Conservation (phyloP, 2,113 vertebrate species). For the Egretta garzetta region DNA sequence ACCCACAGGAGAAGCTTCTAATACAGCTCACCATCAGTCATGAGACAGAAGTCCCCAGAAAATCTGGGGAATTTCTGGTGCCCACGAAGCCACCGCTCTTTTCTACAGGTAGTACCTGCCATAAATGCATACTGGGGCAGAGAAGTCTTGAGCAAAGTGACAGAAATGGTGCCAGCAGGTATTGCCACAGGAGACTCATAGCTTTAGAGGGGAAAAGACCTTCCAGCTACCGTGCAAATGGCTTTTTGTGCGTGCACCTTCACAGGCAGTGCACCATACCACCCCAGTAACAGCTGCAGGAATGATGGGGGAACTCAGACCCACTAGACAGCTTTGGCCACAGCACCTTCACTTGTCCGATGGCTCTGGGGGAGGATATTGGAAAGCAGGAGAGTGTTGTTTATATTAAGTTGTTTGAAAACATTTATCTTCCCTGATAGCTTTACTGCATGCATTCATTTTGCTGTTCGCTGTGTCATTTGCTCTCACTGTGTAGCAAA, state of each 20-base stretch:
- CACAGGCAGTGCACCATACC: neutral
- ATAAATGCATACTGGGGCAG: neutral
- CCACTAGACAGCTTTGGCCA: neutral
- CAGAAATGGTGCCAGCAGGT: neutral
- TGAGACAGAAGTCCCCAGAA: neutral
- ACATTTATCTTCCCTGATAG: neutral
- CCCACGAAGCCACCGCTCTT: neutral
- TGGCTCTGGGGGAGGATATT: neutral
- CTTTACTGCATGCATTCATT: neutral
- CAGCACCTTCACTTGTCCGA: neutral
- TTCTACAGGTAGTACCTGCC: neutral
- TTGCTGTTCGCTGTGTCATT: neutral
- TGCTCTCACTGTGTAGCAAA: neutral
- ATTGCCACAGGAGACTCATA: no score
- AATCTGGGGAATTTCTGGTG: neutral
- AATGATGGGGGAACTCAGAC: neutral
- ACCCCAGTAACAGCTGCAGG: neutral
- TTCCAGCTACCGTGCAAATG: neutral
- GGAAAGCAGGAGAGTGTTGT: neutral
- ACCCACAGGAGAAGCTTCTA: neutral
- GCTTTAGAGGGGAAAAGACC: neutral
- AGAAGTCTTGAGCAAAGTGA: neutral
- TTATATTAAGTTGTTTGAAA: neutral
- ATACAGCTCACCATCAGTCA: neutral
- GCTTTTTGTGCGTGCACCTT: neutral